These are phyloP conservation scores for Acanthococcus lagerstroemiae DNA, from an alignment of 2,888 invertebrate species.

Conservation along the genomic window DNA sequence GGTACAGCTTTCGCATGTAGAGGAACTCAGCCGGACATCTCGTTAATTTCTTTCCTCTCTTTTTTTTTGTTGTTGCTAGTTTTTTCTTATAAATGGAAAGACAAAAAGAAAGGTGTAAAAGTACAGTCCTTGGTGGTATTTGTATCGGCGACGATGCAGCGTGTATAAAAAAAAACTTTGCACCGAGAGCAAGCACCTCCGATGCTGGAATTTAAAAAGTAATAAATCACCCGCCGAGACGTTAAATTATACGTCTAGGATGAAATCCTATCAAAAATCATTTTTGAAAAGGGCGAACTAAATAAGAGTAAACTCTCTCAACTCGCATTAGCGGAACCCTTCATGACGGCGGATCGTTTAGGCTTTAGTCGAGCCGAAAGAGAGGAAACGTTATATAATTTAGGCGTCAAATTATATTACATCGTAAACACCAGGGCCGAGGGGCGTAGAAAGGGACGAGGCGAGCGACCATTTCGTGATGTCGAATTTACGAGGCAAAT, in stretches of 20 bases:
- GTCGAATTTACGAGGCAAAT: neutral
- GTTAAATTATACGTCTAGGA: slow-evolving; percentile 25
- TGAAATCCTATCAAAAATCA: slow-evolving; percentile 15
- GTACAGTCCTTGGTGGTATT: too few species aligned
- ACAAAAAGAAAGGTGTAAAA: too few species aligned
- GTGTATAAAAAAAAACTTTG: too few species aligned
- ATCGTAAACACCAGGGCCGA: neutral
- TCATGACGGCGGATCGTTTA: slow-evolving; percentile 23
- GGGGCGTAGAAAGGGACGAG: too few species aligned
- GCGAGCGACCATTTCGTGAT: neutral
- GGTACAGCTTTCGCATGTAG: too few species aligned
- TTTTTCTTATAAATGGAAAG: too few species aligned
- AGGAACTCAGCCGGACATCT: too few species aligned
- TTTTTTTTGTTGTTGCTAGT: too few species aligned
- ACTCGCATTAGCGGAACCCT: slow-evolving; percentile 22
- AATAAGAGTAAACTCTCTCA: slow-evolving; percentile 26
- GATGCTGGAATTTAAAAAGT: slow-evolving; percentile 25
- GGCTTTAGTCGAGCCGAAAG: slow-evolving; percentile 11
- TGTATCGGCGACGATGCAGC: too few species aligned
- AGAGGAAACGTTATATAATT: slow-evolving; percentile 26
- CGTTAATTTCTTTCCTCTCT: too few species aligned
- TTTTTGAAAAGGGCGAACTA: slow-evolving; percentile 22
- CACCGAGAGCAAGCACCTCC: too few species aligned
- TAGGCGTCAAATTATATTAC: slow-evolving; percentile 24
- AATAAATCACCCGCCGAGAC: slow-evolving; percentile 26